Percentiles rank a stretch among this genome's conserved stretches.
Evolutionary conservation across 37 sponge, comb jelly and placozoan species (phyloP).

Genomic region (Amphimedon queenslandica): DNA sequence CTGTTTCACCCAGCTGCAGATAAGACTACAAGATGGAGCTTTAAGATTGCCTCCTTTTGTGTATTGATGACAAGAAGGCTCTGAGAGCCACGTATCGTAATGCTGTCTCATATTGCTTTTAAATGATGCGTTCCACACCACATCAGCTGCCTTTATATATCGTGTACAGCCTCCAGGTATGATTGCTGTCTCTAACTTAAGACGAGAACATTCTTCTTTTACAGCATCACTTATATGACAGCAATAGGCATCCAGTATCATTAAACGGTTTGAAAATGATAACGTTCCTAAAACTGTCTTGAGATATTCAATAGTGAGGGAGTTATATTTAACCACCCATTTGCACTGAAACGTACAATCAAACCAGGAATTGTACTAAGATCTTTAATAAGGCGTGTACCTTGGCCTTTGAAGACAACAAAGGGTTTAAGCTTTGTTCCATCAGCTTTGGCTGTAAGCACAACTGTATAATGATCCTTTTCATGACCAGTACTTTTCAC

Average conservation of each 20-base stretch:
- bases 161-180: slow-evolving; percentile 53
- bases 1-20: slow-evolving; percentile 43
- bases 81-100: no score
- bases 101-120: slow-evolving; percentile 18
- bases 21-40: slow-evolving; percentile 34
- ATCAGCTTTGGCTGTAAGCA: no score
- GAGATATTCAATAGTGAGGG: no score
- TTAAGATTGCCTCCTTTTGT: slow-evolving; percentile 36
- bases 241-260: no score
- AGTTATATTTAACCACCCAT: slow-evolving; percentile 59
- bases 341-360: slow-evolving; percentile 12
- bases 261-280: no score
- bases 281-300: no score
- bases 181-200: no score
- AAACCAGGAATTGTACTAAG: slow-evolving; percentile 22
- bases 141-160: slow-evolving; percentile 54
- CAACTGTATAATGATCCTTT: slow-evolving; percentile 27
- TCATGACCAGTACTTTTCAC: slow-evolving; percentile 57
- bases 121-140: slow-evolving; percentile 42
- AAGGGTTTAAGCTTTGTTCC: slow-evolving; percentile 45
- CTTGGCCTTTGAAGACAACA: no score
- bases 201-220: no score
- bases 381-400: slow-evolving; percentile 4
- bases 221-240: no score
- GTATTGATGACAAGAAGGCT: slow-evolving; percentile 24